Evolutionary conservation across 2,797 vertebrate species (phyloP), one percentile per base, ranked within the genome.

Genomic region (Pampus argenteus): DNA sequence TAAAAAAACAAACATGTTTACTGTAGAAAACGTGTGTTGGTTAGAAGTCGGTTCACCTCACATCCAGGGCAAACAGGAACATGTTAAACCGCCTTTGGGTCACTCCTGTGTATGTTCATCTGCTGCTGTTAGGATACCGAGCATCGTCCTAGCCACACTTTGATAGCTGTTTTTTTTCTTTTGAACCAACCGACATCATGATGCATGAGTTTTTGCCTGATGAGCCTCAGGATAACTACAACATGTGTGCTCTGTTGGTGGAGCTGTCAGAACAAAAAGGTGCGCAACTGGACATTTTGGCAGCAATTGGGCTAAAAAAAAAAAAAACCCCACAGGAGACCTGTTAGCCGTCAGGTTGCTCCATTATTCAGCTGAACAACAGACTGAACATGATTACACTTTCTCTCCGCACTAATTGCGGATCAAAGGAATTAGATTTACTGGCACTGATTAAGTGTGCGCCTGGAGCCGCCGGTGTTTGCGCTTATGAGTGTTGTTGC

Each of bases 131-230:
- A 0, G 51, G 69, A 44, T 7, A 4, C 69, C 44, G 61, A 9
- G 65, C 59, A 20, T 56, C 50, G 61, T 76, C 66, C 73, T 62
- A 71, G 23, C 52, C 55, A 67, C 64, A 87, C 74, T 84, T 81
- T 70, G 36, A 29, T 58, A 66, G 60, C 71, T 47, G 74, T 54
- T 22, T 25, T 22, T 6, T 3, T 2, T 15, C 17, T 48, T 9
- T 42, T 7, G 2, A 64, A 14, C 3, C 23, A 28, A n/a, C 0
- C 25, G 44, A 55, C 76, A 59, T 66, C 52, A 6, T 74, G 79
- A 76, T 68, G 76, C 52, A 55, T 66, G 73, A 28, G 51, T 18
- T 44, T 36, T 63, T 55, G 45, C 26, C 13, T 11, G 51, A 25
- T 58, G 58, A 57, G 74, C 65, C 45, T 34, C 25, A 5, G 71